Conservation (phyloP, 1,140 invertebrate species). For the Triops longicaudatus region DNA sequence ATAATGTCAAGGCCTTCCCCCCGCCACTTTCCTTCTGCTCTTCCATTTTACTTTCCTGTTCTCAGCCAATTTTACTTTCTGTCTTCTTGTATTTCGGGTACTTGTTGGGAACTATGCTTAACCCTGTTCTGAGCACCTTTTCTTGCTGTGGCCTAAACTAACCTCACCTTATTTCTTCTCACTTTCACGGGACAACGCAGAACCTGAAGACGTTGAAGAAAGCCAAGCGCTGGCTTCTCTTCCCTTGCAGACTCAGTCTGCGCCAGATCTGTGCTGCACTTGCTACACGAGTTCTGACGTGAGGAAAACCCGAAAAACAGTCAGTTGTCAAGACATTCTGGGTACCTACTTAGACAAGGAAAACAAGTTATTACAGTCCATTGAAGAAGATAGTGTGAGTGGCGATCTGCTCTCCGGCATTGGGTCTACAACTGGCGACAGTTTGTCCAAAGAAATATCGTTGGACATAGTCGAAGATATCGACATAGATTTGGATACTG, state of each 20-base stretch:
- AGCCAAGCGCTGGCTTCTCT: background rate
- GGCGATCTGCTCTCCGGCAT: slow-evolving; percentile 29
- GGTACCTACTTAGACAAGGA: background rate
- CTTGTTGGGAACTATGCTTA: slow-evolving; percentile 12
- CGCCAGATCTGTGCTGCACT: slow-evolving; percentile 23
- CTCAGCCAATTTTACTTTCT: background rate
- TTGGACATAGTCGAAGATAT: background rate
- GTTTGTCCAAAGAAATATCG: background rate
- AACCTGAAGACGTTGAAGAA: slow-evolving; percentile 10
- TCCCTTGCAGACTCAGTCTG: slow-evolving; percentile 22
- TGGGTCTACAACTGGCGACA: slow-evolving; percentile 24
- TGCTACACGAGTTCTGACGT: slow-evolving; percentile 8
- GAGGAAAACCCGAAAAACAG: background rate
- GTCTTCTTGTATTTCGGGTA: background rate
- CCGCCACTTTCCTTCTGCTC: background rate
- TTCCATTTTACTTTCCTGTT: background rate
- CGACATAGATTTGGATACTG: background rate
- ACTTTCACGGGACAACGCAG: background rate
- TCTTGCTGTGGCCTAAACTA: background rate
- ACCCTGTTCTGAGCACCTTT: background rate
- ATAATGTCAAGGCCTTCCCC: background rate
- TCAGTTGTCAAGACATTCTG: background rate
- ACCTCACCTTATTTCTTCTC: slow-evolving; percentile 9
- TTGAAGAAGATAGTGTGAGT: background rate
- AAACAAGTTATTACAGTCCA: background rate